These are phyloP conservation scores for Atrina japonica DNA, from an alignment of 2,888 invertebrate species.

Conservation along the genomic window DNA sequence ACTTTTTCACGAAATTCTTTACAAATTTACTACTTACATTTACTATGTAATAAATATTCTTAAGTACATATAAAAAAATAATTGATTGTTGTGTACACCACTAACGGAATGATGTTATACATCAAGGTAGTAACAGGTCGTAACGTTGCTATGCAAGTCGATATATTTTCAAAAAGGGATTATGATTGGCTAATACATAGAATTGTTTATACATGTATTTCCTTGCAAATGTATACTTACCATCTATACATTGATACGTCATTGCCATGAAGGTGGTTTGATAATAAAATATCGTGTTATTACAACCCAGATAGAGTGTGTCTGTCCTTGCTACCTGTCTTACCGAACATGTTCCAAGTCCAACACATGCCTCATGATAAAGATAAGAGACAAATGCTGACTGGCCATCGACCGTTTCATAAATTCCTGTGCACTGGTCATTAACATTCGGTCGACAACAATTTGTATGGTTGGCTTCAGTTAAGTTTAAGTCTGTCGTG, in stretches of 20 bases:
- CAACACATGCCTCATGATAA: conserved; percentile 10
- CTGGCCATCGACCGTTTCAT: neutral
- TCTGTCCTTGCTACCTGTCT: neutral
- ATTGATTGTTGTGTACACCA: too few relatives aligned
- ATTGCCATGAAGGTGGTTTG: conserved; percentile 11
- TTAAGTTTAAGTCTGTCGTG: conserved; percentile 2
- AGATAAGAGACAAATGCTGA: neutral
- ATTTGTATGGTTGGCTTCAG: neutral
- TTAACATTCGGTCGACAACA: conserved; percentile 1
- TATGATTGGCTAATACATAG: too few relatives aligned
- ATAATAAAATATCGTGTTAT: neutral
- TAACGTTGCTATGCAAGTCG: too few relatives aligned
- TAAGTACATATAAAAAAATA: too few relatives aligned
- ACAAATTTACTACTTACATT: too few relatives aligned
- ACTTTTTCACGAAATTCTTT: too few relatives aligned
- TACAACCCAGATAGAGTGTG: neutral
- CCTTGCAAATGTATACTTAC: neutral
- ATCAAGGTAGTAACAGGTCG: too few relatives aligned
- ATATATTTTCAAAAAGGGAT: too few relatives aligned
- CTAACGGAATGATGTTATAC: too few relatives aligned
- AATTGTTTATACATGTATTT: neutral
- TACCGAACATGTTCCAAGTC: neutral
- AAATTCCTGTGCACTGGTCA: neutral
- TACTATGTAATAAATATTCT: too few relatives aligned
- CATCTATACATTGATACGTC: conserved; percentile 8